Base-by-base conservation (phyloP, 2,113 vertebrate species). In the Myrmecophaga tridactyla region DNA sequence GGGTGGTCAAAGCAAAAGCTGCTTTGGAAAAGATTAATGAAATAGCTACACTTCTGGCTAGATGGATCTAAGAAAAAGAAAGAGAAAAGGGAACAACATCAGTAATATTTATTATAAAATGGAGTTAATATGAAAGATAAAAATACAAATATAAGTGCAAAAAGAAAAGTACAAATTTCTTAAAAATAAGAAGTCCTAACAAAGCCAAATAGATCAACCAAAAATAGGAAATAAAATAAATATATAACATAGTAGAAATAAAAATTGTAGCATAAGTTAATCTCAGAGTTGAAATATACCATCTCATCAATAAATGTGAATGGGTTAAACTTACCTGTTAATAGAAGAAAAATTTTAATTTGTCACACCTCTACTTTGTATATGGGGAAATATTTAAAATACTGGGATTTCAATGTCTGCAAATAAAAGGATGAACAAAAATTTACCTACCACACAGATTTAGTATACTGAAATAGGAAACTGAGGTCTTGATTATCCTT, bases 391-490 rank as follows among this genome's bases (percentile, higher is more conserved):
- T 39, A 73, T n/a, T 0, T 60, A 81, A 76, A 78, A 60, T 91
- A 1, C n/a, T 75, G 39, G 36, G 31, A 86, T 48, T 73, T 7
- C 14, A 83, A 82, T 53, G 25, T 70, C 7, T 75, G 39, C 58
- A 91, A 92, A 67, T 88, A 88, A 95, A 88, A 17, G 8, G 20
- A 73, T 75, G 31, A 69, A 86, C 21, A 77, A 82, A 58, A 86
- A 56, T 39, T 65, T 73, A 58, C 25, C 15, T 41, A 63, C 14
- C 78, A 5, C 29, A 67, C 4, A 34, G 51, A n/a, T 67, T 88
- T 60, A 13, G 11, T 85, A 36, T 72, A 51, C 27, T 6, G 58
- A n/a, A n/a, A n/a, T n/a, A n/a, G n/a, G 58, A 73, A 4, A 56
- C 34, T 70, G 18, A 94, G 7, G 13, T 51, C 15, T 92, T 53